Evolutionary conservation across 2,113 vertebrate genomes (phyloP), one percentile per base, ranked within the genome.

Genomic region (Oncorhynchus tshawytscha): DNA sequence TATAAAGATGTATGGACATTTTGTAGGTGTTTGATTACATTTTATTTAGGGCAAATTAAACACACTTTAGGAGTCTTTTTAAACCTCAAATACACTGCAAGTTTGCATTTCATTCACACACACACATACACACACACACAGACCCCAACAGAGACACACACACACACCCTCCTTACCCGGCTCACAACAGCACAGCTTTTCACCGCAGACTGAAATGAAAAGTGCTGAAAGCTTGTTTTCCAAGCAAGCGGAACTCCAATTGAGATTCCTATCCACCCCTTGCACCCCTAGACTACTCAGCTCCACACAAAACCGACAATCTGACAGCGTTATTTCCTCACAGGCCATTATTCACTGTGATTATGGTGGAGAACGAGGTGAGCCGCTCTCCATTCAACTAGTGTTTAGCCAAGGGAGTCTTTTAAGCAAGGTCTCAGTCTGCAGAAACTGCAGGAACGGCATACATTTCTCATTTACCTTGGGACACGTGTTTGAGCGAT

Each of bases 191-290:
- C 11, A 68, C 59, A 77, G 34, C 13, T 39, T 73, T 72, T 66
- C 24, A 66, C 59, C n/a, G 18, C 11, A 65, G 69, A 12, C 51
- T 71, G 39, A 78, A 57, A 20, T 34, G 66, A 66, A 25, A 72
- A 71, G 71, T 69, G 77, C 20, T 70, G 71, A 78, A 73, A 74
- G 72, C 67, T 71, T 67, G 68, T 81, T 81, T 73, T 76, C 49
- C n/a, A 45, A 24, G 76, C 9, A 45, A 67, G 67, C 57, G 45
- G 62, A 72, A 45, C 73, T 72, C 27, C 39, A n/a, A 20, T n/a
- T 34, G 54, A 67, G 64, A 48, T 66, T 70, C 27, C 29, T 60
- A 51, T 76, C 31, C 27, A 27, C 22, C 24, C 16, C 74, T n/a
- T 22, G 31, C 5, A 71, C 34, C 64, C 73, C 64, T 20, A 67